Base-by-base conservation (phyloP, 2,113 vertebrate genomes). In the Atractosteus spatula region DNA sequence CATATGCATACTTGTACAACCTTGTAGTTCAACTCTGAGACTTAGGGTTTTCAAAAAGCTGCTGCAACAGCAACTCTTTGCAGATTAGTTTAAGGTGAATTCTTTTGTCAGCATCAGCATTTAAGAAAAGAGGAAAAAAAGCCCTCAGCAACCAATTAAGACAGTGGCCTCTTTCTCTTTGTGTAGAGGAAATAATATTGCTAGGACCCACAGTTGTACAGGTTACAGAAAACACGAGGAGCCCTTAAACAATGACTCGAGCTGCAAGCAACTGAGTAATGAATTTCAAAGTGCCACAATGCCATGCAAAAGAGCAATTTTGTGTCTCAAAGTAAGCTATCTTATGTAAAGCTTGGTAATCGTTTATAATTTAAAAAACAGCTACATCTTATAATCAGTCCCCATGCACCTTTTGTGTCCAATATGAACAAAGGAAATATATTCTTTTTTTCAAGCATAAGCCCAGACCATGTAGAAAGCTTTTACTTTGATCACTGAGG, bases 121-220 rank as follows among this genome's bases (percentile, higher is more conserved):
- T 59, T 59, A 59, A 59, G 56, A 11, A 59, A 59, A 12, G 7
- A 59, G 56, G 3, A 59, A 59, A 59, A 59, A 59, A 51, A 10
- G 56, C 56, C 56, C 11, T 59, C n/a, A 59, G 56, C 56, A 59
- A 59, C 56, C 56, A 59, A 59, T 59, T 59, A 59, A 59, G 11
- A 59, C 56, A 12, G 56, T n/a, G 56, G 56, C 56, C 56, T 8
- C 56, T 51, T 51, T 51, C 10, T 59, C 56, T 59, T 0, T 59
- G 56, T 14, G 56, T 12, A 59, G 56, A n/a, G 56, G 11, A 12
- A 12, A 12, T 7, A 59, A 11, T 59, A 59, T 59, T 7, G 56
- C n/a, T 4, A 13, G n/a, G 11, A 4, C 14, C 11, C 4, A 16
- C 57, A 59, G 57, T 13, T 59, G 14, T 13, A 59, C 57, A 59